phyloP scores from a whole-genome alignment of 2,797 vertebrate genomes.

The Enteromius trimaculatus region DNA sequence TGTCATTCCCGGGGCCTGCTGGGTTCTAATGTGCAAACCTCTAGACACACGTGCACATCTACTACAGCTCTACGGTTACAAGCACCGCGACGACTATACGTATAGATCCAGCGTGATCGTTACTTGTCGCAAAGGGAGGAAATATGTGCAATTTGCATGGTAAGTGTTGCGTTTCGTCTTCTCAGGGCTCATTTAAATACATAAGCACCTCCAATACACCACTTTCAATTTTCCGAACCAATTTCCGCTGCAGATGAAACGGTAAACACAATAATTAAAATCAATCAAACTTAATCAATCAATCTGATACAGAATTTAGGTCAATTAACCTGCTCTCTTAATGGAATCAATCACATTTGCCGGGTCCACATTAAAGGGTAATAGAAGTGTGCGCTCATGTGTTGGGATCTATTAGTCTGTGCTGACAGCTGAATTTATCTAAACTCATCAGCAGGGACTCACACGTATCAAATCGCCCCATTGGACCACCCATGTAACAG shows the following conservation, averaged over 20 bases:
- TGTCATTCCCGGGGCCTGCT: not conserved
- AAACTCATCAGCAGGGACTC: conserved; percentile 36
- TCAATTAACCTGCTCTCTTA: conserved; percentile 49
- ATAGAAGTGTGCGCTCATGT: not conserved
- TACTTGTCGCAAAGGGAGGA: conserved; percentile 10
- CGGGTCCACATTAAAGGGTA: conserved; percentile 18
- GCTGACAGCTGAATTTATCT: conserved; percentile 38
- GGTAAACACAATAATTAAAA: conserved; percentile 56
- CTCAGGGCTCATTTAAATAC: conserved; percentile 45
- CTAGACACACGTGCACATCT: not conserved
- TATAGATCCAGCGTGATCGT: not conserved
- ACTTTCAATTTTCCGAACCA: conserved; percentile 50
- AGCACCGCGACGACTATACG: not conserved
- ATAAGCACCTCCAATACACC: conserved; percentile 39
- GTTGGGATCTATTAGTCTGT: conserved; percentile 30
- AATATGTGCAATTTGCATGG: conserved; percentile 24
- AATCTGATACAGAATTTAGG: conserved; percentile 49
- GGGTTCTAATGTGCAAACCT: conserved; percentile 2
- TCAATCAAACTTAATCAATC: conserved; percentile 57
- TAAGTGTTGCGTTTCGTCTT: conserved; percentile 32
- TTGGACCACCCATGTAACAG: conserved; percentile 24
- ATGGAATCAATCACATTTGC: conserved; percentile 45
- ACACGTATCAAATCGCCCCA: conserved; percentile 31
- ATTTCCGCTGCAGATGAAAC: conserved; percentile 41
- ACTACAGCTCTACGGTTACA: not conserved